Conservation (phyloP, 2,113 vertebrate species). For the Carlito syrichta region DNA sequence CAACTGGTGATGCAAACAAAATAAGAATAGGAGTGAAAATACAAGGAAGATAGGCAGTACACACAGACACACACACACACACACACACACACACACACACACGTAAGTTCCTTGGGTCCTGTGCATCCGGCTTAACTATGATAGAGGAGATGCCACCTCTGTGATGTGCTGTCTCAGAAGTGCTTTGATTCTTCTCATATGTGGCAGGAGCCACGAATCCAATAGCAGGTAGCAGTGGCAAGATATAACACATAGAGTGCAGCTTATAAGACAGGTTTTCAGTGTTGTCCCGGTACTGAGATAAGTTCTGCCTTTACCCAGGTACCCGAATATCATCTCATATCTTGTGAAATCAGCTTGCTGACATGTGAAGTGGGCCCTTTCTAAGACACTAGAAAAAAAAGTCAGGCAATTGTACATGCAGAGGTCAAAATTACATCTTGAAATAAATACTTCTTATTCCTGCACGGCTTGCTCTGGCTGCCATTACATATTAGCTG, state of each 20-base stretch:
- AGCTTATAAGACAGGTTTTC: neutral
- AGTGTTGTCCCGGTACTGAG: neutral
- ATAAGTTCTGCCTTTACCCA: neutral
- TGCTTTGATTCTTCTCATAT: neutral
- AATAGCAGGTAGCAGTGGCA: neutral
- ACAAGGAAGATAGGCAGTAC: neutral
- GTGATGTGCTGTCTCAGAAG: neutral
- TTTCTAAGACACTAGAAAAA: neutral
- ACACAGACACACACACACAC: too few relatives aligned
- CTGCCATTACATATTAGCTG: neutral
- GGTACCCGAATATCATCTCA: neutral
- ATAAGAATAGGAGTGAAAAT: neutral
- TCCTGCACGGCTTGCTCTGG: neutral
- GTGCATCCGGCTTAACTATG: neutral
- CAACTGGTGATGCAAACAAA: neutral
- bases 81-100: too few relatives aligned
- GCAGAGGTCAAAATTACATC: slow-evolving; percentile 14
- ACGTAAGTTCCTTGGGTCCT: neutral
- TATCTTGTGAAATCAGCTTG: slow-evolving; percentile 5
- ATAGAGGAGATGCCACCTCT: neutral
- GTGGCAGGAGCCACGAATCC: neutral
- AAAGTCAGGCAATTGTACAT: neutral
- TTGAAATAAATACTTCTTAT: neutral
- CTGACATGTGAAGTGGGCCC: neutral
- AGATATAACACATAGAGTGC: neutral